Conservation (phyloP, 37 sponge, comb jelly and placozoan genomes). For the Bolinopsis microptera region DNA sequence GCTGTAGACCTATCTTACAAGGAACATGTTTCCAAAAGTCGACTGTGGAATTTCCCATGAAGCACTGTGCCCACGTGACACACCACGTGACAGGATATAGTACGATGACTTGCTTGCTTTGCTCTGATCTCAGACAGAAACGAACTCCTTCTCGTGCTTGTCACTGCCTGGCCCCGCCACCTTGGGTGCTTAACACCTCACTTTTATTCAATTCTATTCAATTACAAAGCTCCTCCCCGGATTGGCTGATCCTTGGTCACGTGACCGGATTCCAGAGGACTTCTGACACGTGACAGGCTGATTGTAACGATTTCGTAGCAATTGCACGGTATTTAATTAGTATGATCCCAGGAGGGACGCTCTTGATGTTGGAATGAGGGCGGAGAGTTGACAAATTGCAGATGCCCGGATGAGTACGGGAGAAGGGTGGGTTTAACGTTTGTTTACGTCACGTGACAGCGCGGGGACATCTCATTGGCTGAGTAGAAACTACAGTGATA, state of each 20-base stretch:
- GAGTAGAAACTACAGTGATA: background rate
- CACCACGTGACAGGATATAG: background rate
- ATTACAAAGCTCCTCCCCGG: background rate
- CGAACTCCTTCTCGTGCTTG: slow-evolving; percentile 17
- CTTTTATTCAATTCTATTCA: slow-evolving; percentile 34
- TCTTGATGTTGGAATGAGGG: background rate
- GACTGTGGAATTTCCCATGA: background rate
- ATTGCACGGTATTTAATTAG: slow-evolving; percentile 25
- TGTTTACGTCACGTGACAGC: background rate
- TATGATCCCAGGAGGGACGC: background rate
- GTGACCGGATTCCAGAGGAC: background rate
- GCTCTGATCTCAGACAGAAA: background rate
- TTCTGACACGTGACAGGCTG: background rate
- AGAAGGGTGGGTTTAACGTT: background rate
- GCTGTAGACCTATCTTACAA: background rate
- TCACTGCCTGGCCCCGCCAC: slow-evolving; percentile 10
- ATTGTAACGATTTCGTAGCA: slow-evolving; percentile 44
- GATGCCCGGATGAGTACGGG: background rate
- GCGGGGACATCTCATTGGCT: background rate
- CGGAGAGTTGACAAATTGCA: slow-evolving; percentile 4
- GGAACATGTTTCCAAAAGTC: too few species aligned
- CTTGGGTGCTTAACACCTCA: background rate
- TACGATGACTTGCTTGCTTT: slow-evolving; percentile 27
- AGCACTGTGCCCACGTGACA: background rate
- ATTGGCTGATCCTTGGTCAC: background rate